Conservation (phyloP, 2,888 invertebrate genomes). For the Himalopsyche kuldschensis region DNA sequence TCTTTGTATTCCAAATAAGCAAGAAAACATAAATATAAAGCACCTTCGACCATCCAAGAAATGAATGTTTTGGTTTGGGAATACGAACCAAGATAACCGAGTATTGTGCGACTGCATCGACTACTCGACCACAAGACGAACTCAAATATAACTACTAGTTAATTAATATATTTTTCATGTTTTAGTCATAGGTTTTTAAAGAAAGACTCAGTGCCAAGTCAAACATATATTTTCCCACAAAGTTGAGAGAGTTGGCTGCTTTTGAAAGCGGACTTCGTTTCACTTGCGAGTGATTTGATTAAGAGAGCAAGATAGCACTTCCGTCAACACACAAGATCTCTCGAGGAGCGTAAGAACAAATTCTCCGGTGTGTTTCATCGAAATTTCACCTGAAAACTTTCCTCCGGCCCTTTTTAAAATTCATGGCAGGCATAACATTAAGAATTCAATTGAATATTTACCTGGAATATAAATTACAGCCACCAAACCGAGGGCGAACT, state of each 20-base stretch:
- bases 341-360: background rate
- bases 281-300: background rate
- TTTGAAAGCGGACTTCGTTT: background rate
- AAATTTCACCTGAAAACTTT: background rate
- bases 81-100: too few species aligned
- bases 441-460: slow-evolving; percentile 7
- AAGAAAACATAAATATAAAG: too few species aligned
- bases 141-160: too few species aligned
- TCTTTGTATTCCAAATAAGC: too few species aligned
- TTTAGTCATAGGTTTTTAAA: background rate
- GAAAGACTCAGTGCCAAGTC: background rate
- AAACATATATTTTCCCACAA: background rate
- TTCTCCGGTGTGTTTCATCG: background rate
- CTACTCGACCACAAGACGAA: too few species aligned
- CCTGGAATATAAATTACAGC: background rate
- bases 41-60: too few species aligned
- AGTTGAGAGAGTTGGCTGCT: background rate
- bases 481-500: background rate
- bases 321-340: background rate
- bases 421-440: background rate
- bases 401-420: background rate
- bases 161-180: too few species aligned
- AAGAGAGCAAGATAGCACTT: background rate
- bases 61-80: too few species aligned
- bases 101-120: too few species aligned